These are phyloP conservation scores for Astyanax mexicanus DNA, from an alignment of 2,797 vertebrate species.

Conservation along the genomic window DNA sequence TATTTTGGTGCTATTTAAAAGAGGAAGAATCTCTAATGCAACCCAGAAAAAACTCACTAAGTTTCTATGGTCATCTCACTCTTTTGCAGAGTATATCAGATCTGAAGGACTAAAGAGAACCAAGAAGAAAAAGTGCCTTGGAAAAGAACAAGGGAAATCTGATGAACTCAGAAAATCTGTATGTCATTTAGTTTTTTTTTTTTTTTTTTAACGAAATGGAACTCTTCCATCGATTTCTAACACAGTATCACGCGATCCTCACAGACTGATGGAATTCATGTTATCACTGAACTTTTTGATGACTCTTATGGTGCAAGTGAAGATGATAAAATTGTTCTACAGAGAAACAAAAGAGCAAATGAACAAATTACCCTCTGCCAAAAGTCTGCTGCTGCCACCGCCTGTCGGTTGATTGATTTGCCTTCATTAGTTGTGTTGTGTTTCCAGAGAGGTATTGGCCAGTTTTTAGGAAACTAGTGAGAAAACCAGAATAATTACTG, in stretches of 20 bases:
- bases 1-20: no score
- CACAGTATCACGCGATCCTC: conserved; percentile 64
- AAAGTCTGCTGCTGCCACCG: conserved; percentile 64
- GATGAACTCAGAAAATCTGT: conserved; percentile 70
- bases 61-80: no score
- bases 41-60: no score
- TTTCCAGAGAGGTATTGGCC: conserved; percentile 16
- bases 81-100: conserved; percentile 66
- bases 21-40: no score
- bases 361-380: conserved; percentile 66
- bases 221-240: conserved; percentile 71
- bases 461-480: no score
- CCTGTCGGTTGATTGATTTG: conserved; percentile 61
- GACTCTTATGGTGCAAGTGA: conserved; percentile 62
- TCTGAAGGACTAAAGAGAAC: conserved; percentile 69
- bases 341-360: conserved; percentile 39
- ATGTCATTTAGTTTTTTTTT: conserved; percentile 74
- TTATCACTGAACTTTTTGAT: conserved; percentile 45
- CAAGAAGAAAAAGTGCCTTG: conserved; percentile 87
- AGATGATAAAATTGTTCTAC: conserved; percentile 61
- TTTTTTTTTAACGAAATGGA: conserved; percentile 84
- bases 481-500: no score
- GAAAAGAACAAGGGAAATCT: conserved; percentile 80
- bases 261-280: conserved; percentile 65
- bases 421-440: conserved; percentile 29